phyloP scores from a whole-genome alignment of 2,113 vertebrate genomes.

The Eulemur macaco region DNA sequence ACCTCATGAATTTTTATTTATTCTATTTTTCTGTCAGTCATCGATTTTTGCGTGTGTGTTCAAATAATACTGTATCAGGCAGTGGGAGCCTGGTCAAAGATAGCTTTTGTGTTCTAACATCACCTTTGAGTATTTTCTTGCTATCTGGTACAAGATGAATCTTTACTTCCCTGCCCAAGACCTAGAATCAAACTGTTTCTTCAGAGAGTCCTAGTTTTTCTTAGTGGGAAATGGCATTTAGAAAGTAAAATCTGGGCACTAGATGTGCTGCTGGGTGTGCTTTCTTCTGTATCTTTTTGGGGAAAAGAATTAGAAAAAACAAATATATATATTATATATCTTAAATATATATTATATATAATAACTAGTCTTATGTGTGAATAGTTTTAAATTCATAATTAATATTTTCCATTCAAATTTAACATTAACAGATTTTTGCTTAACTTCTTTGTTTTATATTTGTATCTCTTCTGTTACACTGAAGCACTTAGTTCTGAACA shows the following conservation, averaged over 20 bases:
- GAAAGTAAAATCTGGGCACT: not conserved
- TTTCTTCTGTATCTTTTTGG: not conserved
- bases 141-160: not conserved
- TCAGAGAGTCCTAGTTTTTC: not conserved
- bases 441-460: conserved; percentile 2
- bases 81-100: not conserved
- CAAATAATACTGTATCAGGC: not conserved
- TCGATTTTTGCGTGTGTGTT: not conserved
- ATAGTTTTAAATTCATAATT: not conserved
- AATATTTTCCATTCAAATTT: not conserved
- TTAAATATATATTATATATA: not conserved
- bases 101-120: not conserved
- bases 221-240: not conserved
- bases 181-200: not conserved
- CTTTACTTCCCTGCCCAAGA: not conserved
- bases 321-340: not conserved
- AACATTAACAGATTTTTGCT: not conserved
- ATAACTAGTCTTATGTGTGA: not conserved
- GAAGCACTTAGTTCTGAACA: conserved; percentile 39
- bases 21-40: not conserved
- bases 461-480: not conserved
- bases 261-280: not conserved
- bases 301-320: not conserved
- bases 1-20: not conserved
- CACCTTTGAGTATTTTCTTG: not conserved